phyloP scores from a whole-genome alignment of 2,113 vertebrate genomes.

The Hippolais icterina region DNA sequence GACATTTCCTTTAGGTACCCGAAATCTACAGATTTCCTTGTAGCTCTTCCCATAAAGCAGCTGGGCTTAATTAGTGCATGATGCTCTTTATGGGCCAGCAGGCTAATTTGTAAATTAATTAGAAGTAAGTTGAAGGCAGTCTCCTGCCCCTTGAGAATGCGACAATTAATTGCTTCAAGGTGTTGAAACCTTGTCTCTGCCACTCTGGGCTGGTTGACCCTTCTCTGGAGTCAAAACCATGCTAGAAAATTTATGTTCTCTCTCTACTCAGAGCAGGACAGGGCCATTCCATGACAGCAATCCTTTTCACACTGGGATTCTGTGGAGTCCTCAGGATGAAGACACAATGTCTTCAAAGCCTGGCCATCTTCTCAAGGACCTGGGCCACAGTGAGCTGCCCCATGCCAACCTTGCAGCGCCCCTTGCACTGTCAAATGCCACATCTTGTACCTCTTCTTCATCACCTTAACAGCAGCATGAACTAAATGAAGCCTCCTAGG shows the following conservation, averaged over 20 bases:
- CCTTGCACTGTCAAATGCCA: background rate
- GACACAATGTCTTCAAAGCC: background rate
- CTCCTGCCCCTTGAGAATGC: background rate
- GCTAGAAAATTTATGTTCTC: background rate
- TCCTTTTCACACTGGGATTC: background rate
- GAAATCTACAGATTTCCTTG: background rate
- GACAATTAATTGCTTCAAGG: slow-evolving; percentile 9
- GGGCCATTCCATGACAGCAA: background rate
- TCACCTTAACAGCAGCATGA: background rate
- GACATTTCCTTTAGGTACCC: background rate
- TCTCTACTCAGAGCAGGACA: background rate
- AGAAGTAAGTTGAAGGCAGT: slow-evolving; percentile 22
- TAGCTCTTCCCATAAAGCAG: slow-evolving; percentile 1
- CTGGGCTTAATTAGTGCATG: slow-evolving; percentile 29
- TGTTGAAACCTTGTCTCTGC: background rate
- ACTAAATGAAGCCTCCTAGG: background rate
- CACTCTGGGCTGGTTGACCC: background rate
- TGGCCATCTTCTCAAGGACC: background rate
- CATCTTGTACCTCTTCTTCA: background rate
- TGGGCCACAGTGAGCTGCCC: background rate
- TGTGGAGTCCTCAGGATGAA: background rate
- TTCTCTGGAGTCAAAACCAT: background rate
- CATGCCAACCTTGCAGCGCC: background rate
- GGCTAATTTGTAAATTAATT: slow-evolving; percentile 48
- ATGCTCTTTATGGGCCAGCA: slow-evolving; percentile 23